These are phyloP conservation scores for Anastrepha ludens DNA, from an alignment of 1,140 invertebrate species.

Conservation along the genomic window DNA sequence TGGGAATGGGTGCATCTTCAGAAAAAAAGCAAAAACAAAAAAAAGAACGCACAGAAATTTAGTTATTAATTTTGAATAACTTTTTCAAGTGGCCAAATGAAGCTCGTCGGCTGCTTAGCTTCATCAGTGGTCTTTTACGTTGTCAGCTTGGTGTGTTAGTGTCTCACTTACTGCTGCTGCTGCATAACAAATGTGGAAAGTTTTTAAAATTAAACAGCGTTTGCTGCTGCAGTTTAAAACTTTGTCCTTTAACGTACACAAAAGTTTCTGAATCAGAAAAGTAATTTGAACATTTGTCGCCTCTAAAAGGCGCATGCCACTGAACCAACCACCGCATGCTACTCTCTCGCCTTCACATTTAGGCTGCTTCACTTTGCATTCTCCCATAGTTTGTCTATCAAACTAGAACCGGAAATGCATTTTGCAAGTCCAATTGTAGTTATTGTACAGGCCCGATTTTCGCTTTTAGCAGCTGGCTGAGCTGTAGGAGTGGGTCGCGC, in stretches of 20 bases:
- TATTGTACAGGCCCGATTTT: background rate
- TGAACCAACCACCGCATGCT: no score
- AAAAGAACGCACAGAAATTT: background rate
- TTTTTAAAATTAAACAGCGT: slow-evolving; percentile 51
- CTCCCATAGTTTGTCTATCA: background rate
- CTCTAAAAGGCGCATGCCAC: slow-evolving; percentile 17
- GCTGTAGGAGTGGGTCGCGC: background rate
- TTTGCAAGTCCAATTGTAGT: slow-evolving; percentile 31
- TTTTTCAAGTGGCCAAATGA: slow-evolving; percentile 52
- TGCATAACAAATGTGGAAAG: slow-evolving; percentile 52
- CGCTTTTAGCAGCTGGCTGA: background rate
- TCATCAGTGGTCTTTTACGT: slow-evolving; percentile 30
- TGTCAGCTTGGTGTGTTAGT: background rate
- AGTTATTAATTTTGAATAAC: slow-evolving; percentile 50
- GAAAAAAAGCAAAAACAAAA: background rate
- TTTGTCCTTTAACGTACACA: slow-evolving; percentile 38
- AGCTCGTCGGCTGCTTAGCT: slow-evolving; percentile 32
- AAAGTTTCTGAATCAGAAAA: slow-evolving; percentile 51
- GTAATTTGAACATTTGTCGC: slow-evolving; percentile 52
- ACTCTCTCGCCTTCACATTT: background rate
- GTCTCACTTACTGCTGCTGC: background rate
- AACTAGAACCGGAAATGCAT: slow-evolving; percentile 30
- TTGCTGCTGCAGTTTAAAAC: slow-evolving; percentile 51
- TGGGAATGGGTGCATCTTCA: background rate
- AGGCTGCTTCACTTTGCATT: background rate